Evolutionary conservation across 2,888 invertebrate genomes (phyloP).

Genomic region (Xestia sexstrigata): DNA sequence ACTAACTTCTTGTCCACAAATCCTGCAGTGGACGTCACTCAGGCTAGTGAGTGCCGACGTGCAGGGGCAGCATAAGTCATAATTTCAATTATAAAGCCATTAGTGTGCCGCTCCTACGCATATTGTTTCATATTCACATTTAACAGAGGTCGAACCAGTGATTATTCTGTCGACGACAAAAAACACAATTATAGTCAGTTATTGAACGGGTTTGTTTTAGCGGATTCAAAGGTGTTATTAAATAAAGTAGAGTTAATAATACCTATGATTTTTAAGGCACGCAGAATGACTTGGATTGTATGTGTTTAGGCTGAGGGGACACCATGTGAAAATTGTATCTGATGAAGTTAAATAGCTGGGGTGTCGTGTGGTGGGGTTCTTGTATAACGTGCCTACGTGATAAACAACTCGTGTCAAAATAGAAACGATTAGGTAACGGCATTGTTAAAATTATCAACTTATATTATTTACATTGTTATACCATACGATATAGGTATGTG

Average conservation of each 20-base stretch:
- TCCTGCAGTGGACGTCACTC: slow-evolving; percentile 28
- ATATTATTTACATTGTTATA: slow-evolving; percentile 37
- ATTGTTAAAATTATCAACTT: slow-evolving; percentile 50
- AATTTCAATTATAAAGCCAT: slow-evolving; percentile 84
- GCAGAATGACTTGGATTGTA: slow-evolving; percentile 34
- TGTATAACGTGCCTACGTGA: slow-evolving; percentile 16
- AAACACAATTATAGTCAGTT: slow-evolving; percentile 73
- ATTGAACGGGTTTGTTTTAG: slow-evolving; percentile 73
- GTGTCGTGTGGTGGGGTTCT: slow-evolving; percentile 16
- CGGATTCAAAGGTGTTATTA: slow-evolving; percentile 66
- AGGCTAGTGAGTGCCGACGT: slow-evolving; percentile 16
- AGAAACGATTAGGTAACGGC: slow-evolving; percentile 21
- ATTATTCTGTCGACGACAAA: slow-evolving; percentile 74
- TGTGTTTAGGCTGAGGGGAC: slow-evolving; percentile 32
- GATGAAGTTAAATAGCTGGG: slow-evolving; percentile 32
- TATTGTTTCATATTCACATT: slow-evolving; percentile 76
- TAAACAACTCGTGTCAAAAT: slow-evolving; percentile 3
- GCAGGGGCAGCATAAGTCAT: slow-evolving; percentile 67
- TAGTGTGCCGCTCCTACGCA: slow-evolving; percentile 76
- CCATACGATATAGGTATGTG: neutral
- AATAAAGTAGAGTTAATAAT: slow-evolving; percentile 66
- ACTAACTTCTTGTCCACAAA: slow-evolving; percentile 8
- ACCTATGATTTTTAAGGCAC: slow-evolving; percentile 52
- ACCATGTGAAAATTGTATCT: slow-evolving; percentile 41
- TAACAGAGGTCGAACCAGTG: slow-evolving; percentile 76